Conservation (phyloP, 1,140 invertebrate species). For the Bradysia coprophila region DNA sequence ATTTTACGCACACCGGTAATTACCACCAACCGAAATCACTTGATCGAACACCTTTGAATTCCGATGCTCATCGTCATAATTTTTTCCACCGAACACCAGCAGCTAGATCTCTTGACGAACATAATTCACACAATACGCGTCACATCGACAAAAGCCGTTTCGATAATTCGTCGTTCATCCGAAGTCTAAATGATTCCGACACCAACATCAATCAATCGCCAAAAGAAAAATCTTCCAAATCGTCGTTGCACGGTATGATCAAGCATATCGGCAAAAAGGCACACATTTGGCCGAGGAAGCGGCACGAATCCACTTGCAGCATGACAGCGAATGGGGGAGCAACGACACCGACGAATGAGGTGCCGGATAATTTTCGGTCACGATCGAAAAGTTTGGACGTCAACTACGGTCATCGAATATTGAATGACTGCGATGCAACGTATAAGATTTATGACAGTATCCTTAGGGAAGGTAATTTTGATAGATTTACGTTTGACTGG, state of each 20-base stretch:
- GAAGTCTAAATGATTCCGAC: conserved; percentile 24
- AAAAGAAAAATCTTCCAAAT: conserved; percentile 13
- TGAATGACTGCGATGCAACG: conserved; percentile 54
- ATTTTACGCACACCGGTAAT: conserved; percentile 22
- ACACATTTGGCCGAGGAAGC: conserved; percentile 34
- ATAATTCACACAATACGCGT: conserved; percentile 7
- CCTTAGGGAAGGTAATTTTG: conserved; percentile 49
- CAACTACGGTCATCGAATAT: conserved; percentile 27
- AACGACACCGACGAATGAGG: conserved; percentile 25
- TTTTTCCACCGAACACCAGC: conserved; percentile 18
- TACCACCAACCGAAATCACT: conserved; percentile 8
- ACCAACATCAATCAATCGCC: conserved; percentile 12
- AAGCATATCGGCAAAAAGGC: conserved; percentile 48
- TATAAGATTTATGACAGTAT: conserved; percentile 67
- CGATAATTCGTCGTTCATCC: conserved; percentile 32
- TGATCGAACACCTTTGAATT: conserved; percentile 17
- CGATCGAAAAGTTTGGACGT: conserved; percentile 60
- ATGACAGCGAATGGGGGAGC: too few species aligned
- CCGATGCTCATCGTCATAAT: conserved; percentile 4
- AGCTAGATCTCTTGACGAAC: conserved; percentile 15
- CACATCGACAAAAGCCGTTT: conserved; percentile 19
- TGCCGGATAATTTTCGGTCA: conserved; percentile 42
- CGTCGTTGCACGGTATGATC: conserved; percentile 51
- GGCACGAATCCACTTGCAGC: conserved; percentile 29
- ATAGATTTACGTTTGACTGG: background rate